Conservation (phyloP, 2,888 invertebrate genomes). For the Parnassius glacialis region DNA sequence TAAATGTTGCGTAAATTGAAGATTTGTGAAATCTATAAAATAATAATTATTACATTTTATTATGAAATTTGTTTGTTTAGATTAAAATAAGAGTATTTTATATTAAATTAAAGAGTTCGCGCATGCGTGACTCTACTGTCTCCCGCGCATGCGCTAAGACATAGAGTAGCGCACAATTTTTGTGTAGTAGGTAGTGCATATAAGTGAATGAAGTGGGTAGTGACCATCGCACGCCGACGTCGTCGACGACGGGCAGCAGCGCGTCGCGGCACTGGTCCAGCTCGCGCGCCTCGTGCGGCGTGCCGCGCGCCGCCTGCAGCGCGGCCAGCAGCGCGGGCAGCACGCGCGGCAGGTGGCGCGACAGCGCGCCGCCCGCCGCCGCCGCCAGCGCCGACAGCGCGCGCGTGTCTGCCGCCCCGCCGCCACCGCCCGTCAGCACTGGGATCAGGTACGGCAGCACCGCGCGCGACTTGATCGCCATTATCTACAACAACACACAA, state of each 20-base stretch:
- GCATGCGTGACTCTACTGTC: too few relatives aligned
- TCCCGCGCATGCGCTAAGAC: too few relatives aligned
- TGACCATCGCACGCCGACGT: slow-evolving; percentile 90
- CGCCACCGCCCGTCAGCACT: slow-evolving; percentile 85
- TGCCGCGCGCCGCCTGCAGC: slow-evolving; percentile 85
- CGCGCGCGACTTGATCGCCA: slow-evolving; percentile 97
- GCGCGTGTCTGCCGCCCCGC: slow-evolving; percentile 88
- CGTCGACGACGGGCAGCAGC: slow-evolving; percentile 93
- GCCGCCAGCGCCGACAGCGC: slow-evolving; percentile 96
- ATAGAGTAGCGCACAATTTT: too few relatives aligned
- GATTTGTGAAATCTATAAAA: too few relatives aligned
- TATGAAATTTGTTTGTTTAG: too few relatives aligned
- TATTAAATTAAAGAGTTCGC: too few relatives aligned
- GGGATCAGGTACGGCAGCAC: slow-evolving; percentile 98
- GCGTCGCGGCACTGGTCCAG: slow-evolving; percentile 96
- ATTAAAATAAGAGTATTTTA: too few relatives aligned
- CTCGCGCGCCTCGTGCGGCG: slow-evolving; percentile 85
- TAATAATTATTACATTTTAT: too few relatives aligned
- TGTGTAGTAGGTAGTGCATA: slow-evolving; percentile 5
- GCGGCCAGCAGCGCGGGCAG: slow-evolving; percentile 93
- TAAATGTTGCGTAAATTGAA: too few relatives aligned
- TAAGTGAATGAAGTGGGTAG: background rate
- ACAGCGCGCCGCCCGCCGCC: slow-evolving; percentile 96
- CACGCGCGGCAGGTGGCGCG: slow-evolving; percentile 94
- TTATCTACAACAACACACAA: slow-evolving; percentile 77